Evolutionary conservation across 23 tunicate genomes (phyloP), one percentile per base, ranked within the genome.

Genomic region (Halocynthia aurantium): DNA sequence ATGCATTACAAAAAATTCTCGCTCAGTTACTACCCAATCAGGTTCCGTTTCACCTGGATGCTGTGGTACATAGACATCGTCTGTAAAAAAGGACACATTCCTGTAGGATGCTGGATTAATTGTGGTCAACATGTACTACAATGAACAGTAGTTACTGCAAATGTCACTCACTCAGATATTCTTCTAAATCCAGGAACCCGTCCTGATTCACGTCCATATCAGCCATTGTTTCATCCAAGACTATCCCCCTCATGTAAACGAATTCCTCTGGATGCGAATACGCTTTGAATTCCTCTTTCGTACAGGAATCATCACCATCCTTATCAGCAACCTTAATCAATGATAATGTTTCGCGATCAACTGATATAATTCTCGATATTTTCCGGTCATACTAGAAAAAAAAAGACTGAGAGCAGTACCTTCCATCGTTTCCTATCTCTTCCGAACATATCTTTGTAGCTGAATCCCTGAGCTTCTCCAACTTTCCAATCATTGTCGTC

Each of bases 11-110:
- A 95, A 95, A 53, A 88, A 91, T 53, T 88, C 79, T 44, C 88
- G 69, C 81, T 95, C 99, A 1, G 80, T 85, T 52, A 57, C 91
- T n/a, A 95, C 86, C 99, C 99, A 95, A 8, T 89, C 99, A 12
- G 99, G 99, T 61, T 95, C 96, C 63, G 74, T 87, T 72, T 85
- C 98, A 11, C 77, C 85, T 55, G 74, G 64, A 21, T 77, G 76
- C 40, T 88, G 91, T 6, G 74, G 81, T 5, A 64, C 5, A 53
- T 74, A 74, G 56, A 74, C 78, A 53, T 74, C 78, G 62, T 53
- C 78, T 74, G 64, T 67, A n/a, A n/a, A 67, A 9, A 67, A 67
- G 9, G 15, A 10, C 71, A n/a, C n/a, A n/a, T n/a, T n/a, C n/a
- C n/a, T n/a, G n/a, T n/a, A n/a, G n/a, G n/a, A n/a, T n/a, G 44